Evolutionary conservation across 2,888 invertebrate genomes (phyloP), one percentile per base, ranked within the genome.

Genomic region (Tetragonisca angustula): DNA sequence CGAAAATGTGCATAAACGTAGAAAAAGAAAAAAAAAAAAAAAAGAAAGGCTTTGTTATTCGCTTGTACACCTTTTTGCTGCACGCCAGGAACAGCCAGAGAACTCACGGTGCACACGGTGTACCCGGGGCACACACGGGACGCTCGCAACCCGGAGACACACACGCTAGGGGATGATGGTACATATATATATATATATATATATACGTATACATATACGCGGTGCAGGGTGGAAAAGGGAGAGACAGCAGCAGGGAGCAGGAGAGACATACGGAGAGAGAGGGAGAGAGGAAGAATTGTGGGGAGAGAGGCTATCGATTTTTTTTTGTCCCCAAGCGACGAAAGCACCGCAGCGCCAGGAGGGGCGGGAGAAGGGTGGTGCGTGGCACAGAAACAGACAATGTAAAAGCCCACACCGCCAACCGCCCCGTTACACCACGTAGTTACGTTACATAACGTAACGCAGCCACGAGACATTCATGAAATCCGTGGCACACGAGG

Each of bases 321-420:
- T 89, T 52, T 88, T 89, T 89, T 90, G 88, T 82, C 80, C 80
- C 88, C 88, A 83, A 89, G 84, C 90, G 86, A 83, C 85, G 83
- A 86, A 86, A 86, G 76, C 83, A 79, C 59, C 72, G 61, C 43
- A 59, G 73, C 43, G 1, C 43, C 43, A 43, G 75, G 52, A 67
- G 73, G 75, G 76, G 81, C 54, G 67, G 69, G 69, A 70, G 72
- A 59, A 64, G 62, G 52, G 82, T 81, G 86, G 75, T 85, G 90
- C 88, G 86, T 89, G 90, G 86, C 88, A 89, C 90, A 90, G 84
- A 89, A 89, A 89, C 86, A 83, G 82, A 68, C 88, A 76, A 86
- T 89, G 88, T 89, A 88, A 90, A 89, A 89, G 83, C 81, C 79
- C 88, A 80, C 85, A 80, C 62, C 52, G 62, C 61, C 82, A 65